Evolutionary conservation across 2,797 vertebrate genomes (phyloP), one percentile per base, ranked within the genome.

Genomic region (Iguana delicatissima): DNA sequence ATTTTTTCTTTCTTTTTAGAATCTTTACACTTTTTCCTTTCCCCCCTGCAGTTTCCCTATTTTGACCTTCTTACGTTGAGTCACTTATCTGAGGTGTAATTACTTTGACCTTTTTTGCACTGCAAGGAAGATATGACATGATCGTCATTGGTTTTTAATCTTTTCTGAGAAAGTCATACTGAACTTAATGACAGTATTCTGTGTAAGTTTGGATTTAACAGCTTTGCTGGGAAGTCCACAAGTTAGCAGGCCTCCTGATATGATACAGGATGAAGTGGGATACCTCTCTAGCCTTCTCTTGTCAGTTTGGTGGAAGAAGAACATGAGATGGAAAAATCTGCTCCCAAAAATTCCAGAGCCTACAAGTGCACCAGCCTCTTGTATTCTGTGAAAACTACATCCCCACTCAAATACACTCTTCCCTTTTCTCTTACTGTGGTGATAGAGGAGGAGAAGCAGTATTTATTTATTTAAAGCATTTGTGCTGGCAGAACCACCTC

Each of bases 41-140:
- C 12, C 29, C 29, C 67, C n/a, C 29, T 86, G 42, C 13, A n/a
- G 29, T 50, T 50, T 59, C 46, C 50, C 14, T 57, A 6, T 72
- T 88, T 73, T 35, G n/a, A 20, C 42, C 16, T 84, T 84, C 64
- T 89, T n/a, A 76, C 4, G 35, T 79, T 85, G 73, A 89, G 38
- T 32, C 10, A 72, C 92, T 80, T 87, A 1, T 8, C 3, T 62
- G 73, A 38, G 26, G 29, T 2, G 0, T 0, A 86, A 57, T 26
- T 86, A 55, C 29, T 38, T 52, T 76, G 52, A 6, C 1, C 50
- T 42, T 83, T 84, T 89, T 80, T 42, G 69, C 16, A 20, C 38
- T 74, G 32, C 62, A 64, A 59, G 22, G 9, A 64, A 85, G 10
- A 85, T 80, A 72, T 88, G 29, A 74, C 1, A 52, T 89, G 55